Percentiles rank a stretch among this genome's conserved stretches.
Evolutionary conservation across 2,113 vertebrate species (phyloP).

Genomic region (Phrynosoma blainvillii): DNA sequence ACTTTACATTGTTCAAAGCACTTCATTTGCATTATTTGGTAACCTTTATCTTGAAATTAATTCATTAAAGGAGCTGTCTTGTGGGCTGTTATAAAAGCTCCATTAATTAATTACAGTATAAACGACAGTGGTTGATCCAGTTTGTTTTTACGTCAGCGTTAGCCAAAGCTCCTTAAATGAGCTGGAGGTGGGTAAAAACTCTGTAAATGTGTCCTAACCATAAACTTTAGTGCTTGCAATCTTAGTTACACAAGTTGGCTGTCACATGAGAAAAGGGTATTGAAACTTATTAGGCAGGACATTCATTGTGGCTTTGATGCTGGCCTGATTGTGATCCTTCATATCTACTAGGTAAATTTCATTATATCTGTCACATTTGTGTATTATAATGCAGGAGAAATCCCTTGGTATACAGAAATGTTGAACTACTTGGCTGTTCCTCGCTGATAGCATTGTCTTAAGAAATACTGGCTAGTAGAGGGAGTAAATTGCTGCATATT

Average conservation of each 20-base stretch:
- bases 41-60: not conserved
- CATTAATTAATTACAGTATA: not conserved
- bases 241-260: not conserved
- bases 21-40: not conserved
- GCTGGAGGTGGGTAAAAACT: not conserved
- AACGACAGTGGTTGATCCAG: not conserved
- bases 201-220: not conserved
- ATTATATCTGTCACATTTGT: not conserved
- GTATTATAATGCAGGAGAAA: not conserved
- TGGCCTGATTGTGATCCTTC: not conserved
- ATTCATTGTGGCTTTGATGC: not conserved
- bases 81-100: not conserved
- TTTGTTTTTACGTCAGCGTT: not conserved
- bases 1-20: not conserved
- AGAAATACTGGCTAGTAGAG: no score
- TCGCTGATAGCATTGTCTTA: no score
- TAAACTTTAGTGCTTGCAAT: not conserved
- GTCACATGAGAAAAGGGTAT: not conserved
- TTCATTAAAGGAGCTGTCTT: not conserved
- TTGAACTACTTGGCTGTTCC: not conserved
- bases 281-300: not conserved
- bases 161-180: not conserved
- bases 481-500: not conserved
- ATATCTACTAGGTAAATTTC: not conserved
- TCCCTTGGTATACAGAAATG: not conserved